These are phyloP conservation scores for Antheraea pernyi DNA, from an alignment of 1,140 invertebrate genomes.

Conservation along the genomic window DNA sequence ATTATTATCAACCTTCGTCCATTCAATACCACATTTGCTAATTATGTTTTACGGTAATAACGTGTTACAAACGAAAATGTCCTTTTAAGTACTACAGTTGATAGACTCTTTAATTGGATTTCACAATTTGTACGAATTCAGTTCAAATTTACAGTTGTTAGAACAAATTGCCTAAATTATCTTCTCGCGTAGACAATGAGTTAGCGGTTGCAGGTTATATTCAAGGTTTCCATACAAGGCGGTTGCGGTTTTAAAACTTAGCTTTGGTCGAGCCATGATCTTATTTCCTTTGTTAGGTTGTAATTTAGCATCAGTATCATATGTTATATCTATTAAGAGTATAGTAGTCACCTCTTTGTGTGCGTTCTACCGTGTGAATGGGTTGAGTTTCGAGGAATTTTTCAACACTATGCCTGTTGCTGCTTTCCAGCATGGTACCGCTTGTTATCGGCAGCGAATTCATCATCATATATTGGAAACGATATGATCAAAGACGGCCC, in stretches of 20 bases:
- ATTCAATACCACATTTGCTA: not conserved
- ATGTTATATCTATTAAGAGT: too few species aligned
- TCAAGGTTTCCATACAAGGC: conserved; percentile 55
- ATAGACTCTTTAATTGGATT: not conserved
- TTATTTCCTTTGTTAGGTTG: conserved; percentile 46
- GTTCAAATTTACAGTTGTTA: conserved; percentile 1
- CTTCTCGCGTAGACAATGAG: conserved; percentile 9
- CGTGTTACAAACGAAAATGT: not conserved
- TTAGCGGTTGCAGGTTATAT: not conserved
- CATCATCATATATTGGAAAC: too few species aligned
- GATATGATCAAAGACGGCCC: too few species aligned
- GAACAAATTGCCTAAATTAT: conserved; percentile 3
- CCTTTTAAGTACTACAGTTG: not conserved
- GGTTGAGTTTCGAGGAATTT: too few species aligned
- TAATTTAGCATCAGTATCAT: conserved; percentile 32
- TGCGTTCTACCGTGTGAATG: too few species aligned
- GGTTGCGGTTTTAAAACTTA: conserved; percentile 48
- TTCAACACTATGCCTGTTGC: too few species aligned
- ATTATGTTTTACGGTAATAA: conserved; percentile 1
- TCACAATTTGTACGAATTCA: not conserved
- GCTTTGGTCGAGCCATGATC: conserved; percentile 25
- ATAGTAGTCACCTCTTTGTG: too few species aligned
- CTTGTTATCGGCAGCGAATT: too few species aligned
- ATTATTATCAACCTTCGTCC: not conserved
- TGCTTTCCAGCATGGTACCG: too few species aligned